Evolutionary conservation across 2,888 invertebrate genomes (phyloP).

Genomic region (Cephus pulcher): DNA sequence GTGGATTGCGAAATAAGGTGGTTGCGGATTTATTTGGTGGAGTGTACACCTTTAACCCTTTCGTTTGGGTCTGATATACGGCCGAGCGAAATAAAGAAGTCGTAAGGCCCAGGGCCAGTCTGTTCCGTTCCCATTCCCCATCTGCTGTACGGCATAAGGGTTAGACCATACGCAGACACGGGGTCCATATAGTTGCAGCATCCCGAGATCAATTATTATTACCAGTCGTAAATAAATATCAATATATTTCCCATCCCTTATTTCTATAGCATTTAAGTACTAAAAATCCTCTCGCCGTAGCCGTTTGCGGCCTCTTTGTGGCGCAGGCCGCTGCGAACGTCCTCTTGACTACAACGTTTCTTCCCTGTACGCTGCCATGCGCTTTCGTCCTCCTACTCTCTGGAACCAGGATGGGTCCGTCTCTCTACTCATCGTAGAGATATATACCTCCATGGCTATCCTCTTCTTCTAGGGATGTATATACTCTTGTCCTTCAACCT

Average conservation of each 20-base stretch:
- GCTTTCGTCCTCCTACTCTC: background rate
- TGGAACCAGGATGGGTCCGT: background rate
- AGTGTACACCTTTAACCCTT: slow-evolving; percentile 49
- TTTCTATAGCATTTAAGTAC: slow-evolving; percentile 21
- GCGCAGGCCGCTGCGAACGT: slow-evolving; percentile 42
- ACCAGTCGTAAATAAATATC: slow-evolving; percentile 57
- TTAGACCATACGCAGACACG: slow-evolving; percentile 5
- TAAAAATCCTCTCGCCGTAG: slow-evolving; percentile 43
- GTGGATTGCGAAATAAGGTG: background rate
- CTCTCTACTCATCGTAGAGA: background rate
- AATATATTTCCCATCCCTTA: slow-evolving; percentile 39
- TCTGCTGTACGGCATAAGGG: background rate
- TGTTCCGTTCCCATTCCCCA: slow-evolving; percentile 19
- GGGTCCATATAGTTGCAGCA: slow-evolving; percentile 37
- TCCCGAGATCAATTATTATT: slow-evolving; percentile 53
- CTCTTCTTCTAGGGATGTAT: background rate
- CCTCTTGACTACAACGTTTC: slow-evolving; percentile 42
- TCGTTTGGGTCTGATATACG: slow-evolving; percentile 56
- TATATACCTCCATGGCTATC: background rate
- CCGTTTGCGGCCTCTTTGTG: slow-evolving; percentile 51
- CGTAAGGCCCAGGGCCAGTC: slow-evolving; percentile 42
- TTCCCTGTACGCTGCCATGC: background rate
- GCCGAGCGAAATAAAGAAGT: slow-evolving; percentile 50
- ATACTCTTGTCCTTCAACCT: background rate
- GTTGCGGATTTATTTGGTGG: slow-evolving; percentile 37